Evolutionary conservation across 2,888 invertebrate genomes (phyloP).

Genomic region (Drosophila borealis): DNA sequence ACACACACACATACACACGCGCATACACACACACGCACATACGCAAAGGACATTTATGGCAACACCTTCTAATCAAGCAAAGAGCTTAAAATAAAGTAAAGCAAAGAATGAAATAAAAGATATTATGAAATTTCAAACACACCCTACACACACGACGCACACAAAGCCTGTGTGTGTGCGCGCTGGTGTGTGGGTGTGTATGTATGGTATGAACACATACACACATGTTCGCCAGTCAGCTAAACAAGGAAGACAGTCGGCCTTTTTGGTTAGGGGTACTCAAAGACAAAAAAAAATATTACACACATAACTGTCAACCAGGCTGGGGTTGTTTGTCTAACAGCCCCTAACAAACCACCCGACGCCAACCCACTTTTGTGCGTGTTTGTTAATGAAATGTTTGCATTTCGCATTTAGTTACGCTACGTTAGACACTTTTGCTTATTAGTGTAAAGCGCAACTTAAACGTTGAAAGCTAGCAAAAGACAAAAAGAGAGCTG

Average conservation of each 20-base stretch:
- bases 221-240: conserved; percentile 27
- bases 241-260: conserved; percentile 36
- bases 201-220: conserved; percentile 19
- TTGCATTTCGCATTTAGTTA: conserved; percentile 79
- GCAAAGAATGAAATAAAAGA: conserved; percentile 78
- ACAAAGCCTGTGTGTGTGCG: conserved; percentile 18
- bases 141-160: conserved; percentile 50
- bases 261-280: conserved; percentile 24
- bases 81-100: conserved; percentile 80
- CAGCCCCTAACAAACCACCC: not conserved
- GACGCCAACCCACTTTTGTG: conserved; percentile 35
- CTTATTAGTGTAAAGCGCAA: conserved; percentile 79
- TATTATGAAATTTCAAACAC: conserved; percentile 79
- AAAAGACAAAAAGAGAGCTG: conserved; percentile 9
- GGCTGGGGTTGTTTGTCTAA: conserved; percentile 32
- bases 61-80: conserved; percentile 81
- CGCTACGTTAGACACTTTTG: conserved; percentile 80
- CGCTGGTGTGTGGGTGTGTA: conserved; percentile 13
- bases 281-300: conserved; percentile 46
- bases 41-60: conserved; percentile 70
- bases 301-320: conserved; percentile 76
- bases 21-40: not conserved
- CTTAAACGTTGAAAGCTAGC: conserved; percentile 59
- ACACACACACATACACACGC: conserved; percentile 16
- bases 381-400: conserved; percentile 81